A percentile compares a stretch with the other conserved stretches of the same genome.
Evolutionary conservation across 1,140 invertebrate species (phyloP).

Genomic region (Drosophila obscura): DNA sequence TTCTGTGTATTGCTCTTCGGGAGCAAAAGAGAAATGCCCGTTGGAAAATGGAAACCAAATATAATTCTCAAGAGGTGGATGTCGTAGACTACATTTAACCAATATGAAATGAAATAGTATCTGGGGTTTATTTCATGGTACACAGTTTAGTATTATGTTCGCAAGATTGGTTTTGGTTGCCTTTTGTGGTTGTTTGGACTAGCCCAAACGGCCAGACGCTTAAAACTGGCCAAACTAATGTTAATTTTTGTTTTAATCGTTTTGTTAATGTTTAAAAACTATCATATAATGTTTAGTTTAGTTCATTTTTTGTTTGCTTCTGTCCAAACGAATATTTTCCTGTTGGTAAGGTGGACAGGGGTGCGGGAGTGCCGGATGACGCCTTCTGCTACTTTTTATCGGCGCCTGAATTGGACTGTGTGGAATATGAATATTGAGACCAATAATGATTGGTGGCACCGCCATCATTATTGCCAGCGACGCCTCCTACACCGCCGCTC

Average conservation of each 20-base stretch:
- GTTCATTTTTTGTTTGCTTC: conserved; percentile 42
- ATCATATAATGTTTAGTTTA: conserved; percentile 60
- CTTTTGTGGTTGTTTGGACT: conserved; percentile 29
- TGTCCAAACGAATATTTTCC: conserved; percentile 24
- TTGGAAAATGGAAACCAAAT: conserved; percentile 32
- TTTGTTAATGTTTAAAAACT: conserved; percentile 65
- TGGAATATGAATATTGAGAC: conserved; percentile 83
- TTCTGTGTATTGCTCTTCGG: conserved; percentile 22
- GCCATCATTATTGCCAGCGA: conserved; percentile 66
- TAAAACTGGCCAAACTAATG: conserved; percentile 70
- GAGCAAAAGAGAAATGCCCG: conserved; percentile 22
- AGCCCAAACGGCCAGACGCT: conserved; percentile 42
- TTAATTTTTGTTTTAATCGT: conserved; percentile 46
- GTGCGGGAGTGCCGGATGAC: conserved; percentile 12
- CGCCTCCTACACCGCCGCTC: conserved; percentile 38
- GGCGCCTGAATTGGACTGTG: conserved; percentile 70
- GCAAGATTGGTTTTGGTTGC: conserved; percentile 30
- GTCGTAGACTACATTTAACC: conserved; percentile 4
- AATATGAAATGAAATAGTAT: conserved; percentile 5
- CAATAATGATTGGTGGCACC: conserved; percentile 81
- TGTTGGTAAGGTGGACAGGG: conserved; percentile 22
- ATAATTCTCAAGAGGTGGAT: conserved; percentile 3
- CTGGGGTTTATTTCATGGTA: conserved; percentile 5
- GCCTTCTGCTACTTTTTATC: conserved; percentile 61
- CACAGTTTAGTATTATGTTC: conserved; percentile 13